A percentile compares a stretch with the other conserved stretches of the same genome.
These are phyloP conservation scores for Eucera pruinosa DNA, from an alignment of 2,888 invertebrate genomes.

Conservation along the genomic window DNA sequence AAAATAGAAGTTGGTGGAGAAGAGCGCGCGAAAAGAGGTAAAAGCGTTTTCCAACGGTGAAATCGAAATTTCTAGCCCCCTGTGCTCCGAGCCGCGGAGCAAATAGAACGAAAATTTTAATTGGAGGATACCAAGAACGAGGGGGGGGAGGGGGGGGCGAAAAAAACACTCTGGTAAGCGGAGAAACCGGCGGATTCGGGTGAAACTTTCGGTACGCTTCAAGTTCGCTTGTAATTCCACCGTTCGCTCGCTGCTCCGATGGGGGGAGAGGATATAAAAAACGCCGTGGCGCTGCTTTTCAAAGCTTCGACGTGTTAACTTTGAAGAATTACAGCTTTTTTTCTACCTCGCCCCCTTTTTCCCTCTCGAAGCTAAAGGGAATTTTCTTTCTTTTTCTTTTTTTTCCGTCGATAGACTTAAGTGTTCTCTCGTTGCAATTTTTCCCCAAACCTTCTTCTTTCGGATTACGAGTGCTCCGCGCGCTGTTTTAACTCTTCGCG, in stretches of 20 bases:
- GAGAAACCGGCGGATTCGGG: slow-evolving; percentile 1
- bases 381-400: too few relatives aligned
- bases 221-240: slow-evolving; percentile 11
- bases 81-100: neutral
- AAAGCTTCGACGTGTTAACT: slow-evolving; percentile 14
- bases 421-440: neutral
- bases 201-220: slow-evolving; percentile 14
- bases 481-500: too few relatives aligned
- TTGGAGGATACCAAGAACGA: slow-evolving; percentile 33
- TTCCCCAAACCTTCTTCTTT: too few relatives aligned
- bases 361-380: too few relatives aligned
- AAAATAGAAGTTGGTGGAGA: neutral
- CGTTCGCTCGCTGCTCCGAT: slow-evolving; percentile 8
- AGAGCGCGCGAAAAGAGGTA: slow-evolving; percentile 14
- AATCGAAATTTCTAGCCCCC: slow-evolving; percentile 41
- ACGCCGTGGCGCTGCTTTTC: neutral
- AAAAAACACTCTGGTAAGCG: slow-evolving; percentile 6
- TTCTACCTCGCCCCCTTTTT: too few relatives aligned
- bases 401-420: neutral
- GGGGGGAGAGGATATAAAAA: neutral
- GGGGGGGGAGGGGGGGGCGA: neutral
- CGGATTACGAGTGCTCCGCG: too few relatives aligned
- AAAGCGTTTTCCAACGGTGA: slow-evolving; percentile 25
- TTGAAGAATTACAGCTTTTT: slow-evolving; percentile 11
- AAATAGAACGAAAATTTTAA: slow-evolving; percentile 49